Conservation (phyloP, 2,888 invertebrate species). For the Drosophila infuscata region DNA sequence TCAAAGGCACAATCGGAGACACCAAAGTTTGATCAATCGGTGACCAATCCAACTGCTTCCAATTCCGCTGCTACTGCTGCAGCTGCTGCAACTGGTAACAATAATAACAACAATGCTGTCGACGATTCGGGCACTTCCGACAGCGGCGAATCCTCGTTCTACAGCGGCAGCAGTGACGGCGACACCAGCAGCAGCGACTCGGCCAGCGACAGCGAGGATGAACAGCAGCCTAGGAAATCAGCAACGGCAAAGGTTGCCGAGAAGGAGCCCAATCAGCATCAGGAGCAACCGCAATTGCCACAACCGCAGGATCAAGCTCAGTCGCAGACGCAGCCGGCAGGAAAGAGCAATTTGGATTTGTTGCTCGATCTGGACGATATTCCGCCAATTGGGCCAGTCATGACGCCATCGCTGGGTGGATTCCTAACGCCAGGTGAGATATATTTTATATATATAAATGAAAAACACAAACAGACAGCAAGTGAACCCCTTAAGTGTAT, state of each 20-base stretch:
- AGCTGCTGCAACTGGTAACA: constrained; percentile 15
- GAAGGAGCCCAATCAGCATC: neutral
- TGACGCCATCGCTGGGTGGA: constrained; percentile 93
- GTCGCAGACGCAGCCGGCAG: constrained; percentile 42
- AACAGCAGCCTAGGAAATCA: constrained; percentile 1
- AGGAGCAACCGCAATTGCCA: constrained; percentile 5
- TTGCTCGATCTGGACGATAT: constrained; percentile 92
- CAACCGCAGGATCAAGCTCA: neutral
- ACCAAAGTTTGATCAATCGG: constrained; percentile 19
- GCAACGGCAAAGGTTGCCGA: constrained; percentile 6
- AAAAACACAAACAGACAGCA: neutral
- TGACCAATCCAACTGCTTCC: constrained; percentile 9
- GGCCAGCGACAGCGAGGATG: constrained; percentile 27
- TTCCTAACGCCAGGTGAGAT: constrained; percentile 88
- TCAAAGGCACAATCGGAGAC: constrained; percentile 31
- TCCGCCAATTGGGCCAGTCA: constrained; percentile 88
- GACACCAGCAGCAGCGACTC: constrained; percentile 50
- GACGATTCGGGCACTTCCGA: constrained; percentile 76
- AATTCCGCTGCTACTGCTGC: neutral
- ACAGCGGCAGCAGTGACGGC: constrained; percentile 62
- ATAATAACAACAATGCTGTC: constrained; percentile 42
- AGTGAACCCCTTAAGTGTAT: neutral
- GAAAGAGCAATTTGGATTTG: constrained; percentile 91
- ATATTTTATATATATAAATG: neutral
- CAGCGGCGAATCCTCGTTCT: constrained; percentile 78